A percentile compares a stretch with the other conserved stretches of the same genome.
phyloP scores from a whole-genome alignment of 2,888 invertebrate species.

The Thereva nobilitata region DNA sequence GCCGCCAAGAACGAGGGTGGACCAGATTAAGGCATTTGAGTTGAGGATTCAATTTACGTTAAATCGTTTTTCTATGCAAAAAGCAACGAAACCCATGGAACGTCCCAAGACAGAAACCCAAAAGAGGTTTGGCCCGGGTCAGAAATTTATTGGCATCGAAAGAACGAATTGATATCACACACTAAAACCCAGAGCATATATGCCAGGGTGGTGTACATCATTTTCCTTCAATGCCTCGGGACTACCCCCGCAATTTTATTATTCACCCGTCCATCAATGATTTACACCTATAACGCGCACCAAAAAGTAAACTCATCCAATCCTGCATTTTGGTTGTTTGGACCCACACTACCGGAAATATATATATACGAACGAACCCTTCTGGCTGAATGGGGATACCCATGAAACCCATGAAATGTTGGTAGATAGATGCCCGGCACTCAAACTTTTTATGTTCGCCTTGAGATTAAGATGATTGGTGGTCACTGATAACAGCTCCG shows the following conservation, averaged over 20 bases:
- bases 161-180: slow-evolving; percentile 32
- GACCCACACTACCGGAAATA: too few relatives aligned
- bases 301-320: slow-evolving; percentile 28
- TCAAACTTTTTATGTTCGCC: slow-evolving; percentile 16
- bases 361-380: not conserved
- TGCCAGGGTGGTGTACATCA: slow-evolving; percentile 20
- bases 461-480: slow-evolving; percentile 10
- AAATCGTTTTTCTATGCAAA: slow-evolving; percentile 42
- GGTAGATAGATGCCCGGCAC: not conserved
- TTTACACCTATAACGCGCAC: slow-evolving; percentile 35
- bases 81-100: slow-evolving; percentile 15
- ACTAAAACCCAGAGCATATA: slow-evolving; percentile 19
- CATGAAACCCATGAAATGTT: not conserved
- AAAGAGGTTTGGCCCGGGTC: slow-evolving; percentile 22
- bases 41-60: slow-evolving; percentile 41
- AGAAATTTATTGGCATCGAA: slow-evolving; percentile 30
- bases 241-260: slow-evolving; percentile 27
- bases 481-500: slow-evolving; percentile 15
- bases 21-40: slow-evolving; percentile 37
- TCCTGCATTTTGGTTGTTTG: not conserved
- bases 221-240: slow-evolving; percentile 25
- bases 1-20: slow-evolving; percentile 19
- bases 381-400: not conserved
- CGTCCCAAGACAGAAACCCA: slow-evolving; percentile 27
- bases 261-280: slow-evolving; percentile 38